Percentiles rank a stretch among this genome's conserved stretches.
Conservation (phyloP, 1,140 invertebrate species). For the Zaprionus davidi region DNA sequence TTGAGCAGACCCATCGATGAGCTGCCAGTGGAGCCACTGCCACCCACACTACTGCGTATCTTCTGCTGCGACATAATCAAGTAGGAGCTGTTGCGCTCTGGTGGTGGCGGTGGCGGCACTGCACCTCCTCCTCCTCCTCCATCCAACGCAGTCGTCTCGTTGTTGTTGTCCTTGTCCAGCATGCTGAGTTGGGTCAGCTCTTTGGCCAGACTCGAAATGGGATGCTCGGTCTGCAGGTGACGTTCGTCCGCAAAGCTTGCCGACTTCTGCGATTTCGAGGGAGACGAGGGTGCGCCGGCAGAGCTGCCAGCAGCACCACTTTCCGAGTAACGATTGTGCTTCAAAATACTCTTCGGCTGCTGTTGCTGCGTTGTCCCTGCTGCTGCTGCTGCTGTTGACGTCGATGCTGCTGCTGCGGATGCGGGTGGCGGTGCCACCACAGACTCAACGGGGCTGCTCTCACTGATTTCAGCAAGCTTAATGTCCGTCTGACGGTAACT, state of each 20-base stretch:
- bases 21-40: constrained; percentile 26
- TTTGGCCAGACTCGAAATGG: constrained; percentile 75
- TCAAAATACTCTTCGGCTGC: constrained; percentile 83
- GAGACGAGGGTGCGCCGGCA: constrained; percentile 72
- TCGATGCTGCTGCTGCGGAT: constrained; percentile 11
- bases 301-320: constrained; percentile 44
- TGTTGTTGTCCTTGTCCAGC: constrained; percentile 69
- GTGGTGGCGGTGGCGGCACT: constrained; percentile 88
- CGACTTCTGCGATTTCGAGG: constrained; percentile 83
- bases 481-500: constrained; percentile 81
- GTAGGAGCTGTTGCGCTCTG: constrained; percentile 92
- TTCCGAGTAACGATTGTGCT: constrained; percentile 80
- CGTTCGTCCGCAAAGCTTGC: constrained; percentile 82
- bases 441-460: constrained; percentile 50
- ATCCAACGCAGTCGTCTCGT: constrained; percentile 47
- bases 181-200: constrained; percentile 68
- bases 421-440: constrained; percentile 9
- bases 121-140: constrained; percentile 5
- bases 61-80: constrained; percentile 90
- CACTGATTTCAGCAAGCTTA: constrained; percentile 71
- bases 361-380: constrained; percentile 52
- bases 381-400: constrained; percentile 22
- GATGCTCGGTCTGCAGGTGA: constrained; percentile 79
- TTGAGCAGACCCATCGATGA: constrained; percentile 65
- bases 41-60: constrained; percentile 55